Evolutionary conservation across 2,888 invertebrate species (phyloP), one percentile per base, ranked within the genome.

Genomic region (Machimus rusticus): DNA sequence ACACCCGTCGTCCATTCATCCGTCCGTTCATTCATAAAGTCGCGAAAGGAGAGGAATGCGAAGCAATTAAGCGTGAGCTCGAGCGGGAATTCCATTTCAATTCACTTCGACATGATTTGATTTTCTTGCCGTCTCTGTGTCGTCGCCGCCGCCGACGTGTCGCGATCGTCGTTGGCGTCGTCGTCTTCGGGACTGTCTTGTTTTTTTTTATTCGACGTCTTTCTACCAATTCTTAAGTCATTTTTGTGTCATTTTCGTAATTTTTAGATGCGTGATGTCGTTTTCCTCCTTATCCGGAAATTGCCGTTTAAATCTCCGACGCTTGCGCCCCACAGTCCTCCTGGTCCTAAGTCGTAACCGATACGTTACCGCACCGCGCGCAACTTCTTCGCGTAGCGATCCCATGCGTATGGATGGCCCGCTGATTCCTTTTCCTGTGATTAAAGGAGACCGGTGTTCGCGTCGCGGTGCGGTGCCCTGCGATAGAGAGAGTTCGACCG

Each of bases 21-120:
- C 86, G 79, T 66, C 51, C 86, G 85, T 86, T 87, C 87, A 87
- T 87, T 87, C 87, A 87, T 87, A 87, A 66, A 87, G 79, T 86
- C 57, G 87, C 87, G 39, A 87, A 85, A 85, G 57, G 46, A 85
- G 78, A 84, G 84, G 78, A 87, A 85, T 87, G 66, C 85, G 43
- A 78, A 37, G 46, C 84, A 87, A 87, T 87, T 87, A 87, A 85
- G 85, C 78, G 87, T 51, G 82, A 87, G 77, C 66, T 34, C 31
- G 77, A 87, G 66, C 85, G 55, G 66, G 78, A 66, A 76, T 81
- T 87, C 74, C 76, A 85, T 74, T 85, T 85, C 85, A 85, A 85
- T 85, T 85, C 85, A 74, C 74, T 85, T 85, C 85, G 85, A 74
- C 85, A 74, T 85, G 85, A 74, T 74, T 85, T 46, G 74, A 85